Evolutionary conservation across 2,113 vertebrate species (phyloP).

Genomic region (Talpa occidentalis): DNA sequence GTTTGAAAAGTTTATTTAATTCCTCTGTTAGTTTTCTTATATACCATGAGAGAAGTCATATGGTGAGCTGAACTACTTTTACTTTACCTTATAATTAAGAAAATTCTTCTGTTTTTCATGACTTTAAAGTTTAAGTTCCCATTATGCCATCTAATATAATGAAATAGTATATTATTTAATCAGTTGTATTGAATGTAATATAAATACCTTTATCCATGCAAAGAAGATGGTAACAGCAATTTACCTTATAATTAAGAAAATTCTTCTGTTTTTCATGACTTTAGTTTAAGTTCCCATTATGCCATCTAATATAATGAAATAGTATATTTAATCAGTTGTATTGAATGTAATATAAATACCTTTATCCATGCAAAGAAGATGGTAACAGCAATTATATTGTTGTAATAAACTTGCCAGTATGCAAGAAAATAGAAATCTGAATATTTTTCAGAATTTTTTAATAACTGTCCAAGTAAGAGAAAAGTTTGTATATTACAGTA

Average conservation of each 20-base stretch:
- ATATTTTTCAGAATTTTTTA: slow-evolving; percentile 74
- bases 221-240: slow-evolving; percentile 85
- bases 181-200: neutral
- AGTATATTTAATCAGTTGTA: neutral
- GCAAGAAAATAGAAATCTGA: slow-evolving; percentile 85
- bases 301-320: neutral
- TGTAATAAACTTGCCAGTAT: slow-evolving; percentile 81
- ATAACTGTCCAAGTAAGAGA: slow-evolving; percentile 78
- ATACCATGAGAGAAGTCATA: too few species aligned
- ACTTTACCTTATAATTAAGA: slow-evolving; percentile 21
- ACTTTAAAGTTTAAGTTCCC: neutral
- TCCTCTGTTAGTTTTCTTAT: too few species aligned
- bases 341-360: slow-evolving; percentile 73
- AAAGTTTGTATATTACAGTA: slow-evolving; percentile 71
- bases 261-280: too few species aligned
- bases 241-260: too few species aligned
- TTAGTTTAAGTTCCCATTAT: slow-evolving; percentile 22
- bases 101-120: neutral
- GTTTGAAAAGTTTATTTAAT: too few species aligned
- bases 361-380: slow-evolving; percentile 86
- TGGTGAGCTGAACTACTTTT: too few species aligned
- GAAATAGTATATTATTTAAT: neutral
- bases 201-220: slow-evolving; percentile 84
- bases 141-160: neutral
- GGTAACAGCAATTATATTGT: slow-evolving; percentile 81